These are phyloP conservation scores for Sarcophaga rosellei DNA, from an alignment of 2,888 invertebrate genomes.

Conservation along the genomic window DNA sequence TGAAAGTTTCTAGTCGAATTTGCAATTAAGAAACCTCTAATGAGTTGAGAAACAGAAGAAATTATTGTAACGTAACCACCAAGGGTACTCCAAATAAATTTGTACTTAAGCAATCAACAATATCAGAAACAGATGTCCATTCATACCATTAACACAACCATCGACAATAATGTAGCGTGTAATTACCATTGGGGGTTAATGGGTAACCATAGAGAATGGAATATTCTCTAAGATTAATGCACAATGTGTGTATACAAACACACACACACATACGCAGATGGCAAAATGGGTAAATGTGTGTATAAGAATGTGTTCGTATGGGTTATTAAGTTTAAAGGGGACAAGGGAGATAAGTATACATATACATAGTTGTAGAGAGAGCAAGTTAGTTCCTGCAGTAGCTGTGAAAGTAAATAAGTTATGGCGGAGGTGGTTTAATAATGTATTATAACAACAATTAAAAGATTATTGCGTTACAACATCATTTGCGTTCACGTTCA, in stretches of 20 bases:
- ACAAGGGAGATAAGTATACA: not conserved
- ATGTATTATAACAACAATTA: conserved; percentile 13
- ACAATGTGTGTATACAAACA: too few species aligned
- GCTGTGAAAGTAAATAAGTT: not conserved
- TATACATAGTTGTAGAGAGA: not conserved
- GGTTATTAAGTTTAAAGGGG: too few species aligned
- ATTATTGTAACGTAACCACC: not conserved
- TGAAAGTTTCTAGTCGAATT: conserved; percentile 1
- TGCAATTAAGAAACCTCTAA: conserved; percentile 24
- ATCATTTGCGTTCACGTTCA: conserved; percentile 10
- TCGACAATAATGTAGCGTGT: conserved; percentile 8
- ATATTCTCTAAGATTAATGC: not conserved
- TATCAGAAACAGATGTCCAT: conserved; percentile 12
- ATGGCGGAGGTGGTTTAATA: conserved; percentile 21
- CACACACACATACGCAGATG: not conserved
- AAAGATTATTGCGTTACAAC: not conserved
- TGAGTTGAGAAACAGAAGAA: not conserved
- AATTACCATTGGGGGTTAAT: not conserved
- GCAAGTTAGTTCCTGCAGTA: not conserved
- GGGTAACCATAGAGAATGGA: too few species aligned
- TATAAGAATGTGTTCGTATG: not conserved
- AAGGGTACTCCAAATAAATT: not conserved
- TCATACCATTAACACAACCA: not conserved
- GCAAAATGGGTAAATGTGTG: not conserved
- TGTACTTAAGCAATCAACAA: not conserved